These are phyloP conservation scores for Odontomyia ornata DNA, from an alignment of 2,888 invertebrate genomes.

Conservation along the genomic window DNA sequence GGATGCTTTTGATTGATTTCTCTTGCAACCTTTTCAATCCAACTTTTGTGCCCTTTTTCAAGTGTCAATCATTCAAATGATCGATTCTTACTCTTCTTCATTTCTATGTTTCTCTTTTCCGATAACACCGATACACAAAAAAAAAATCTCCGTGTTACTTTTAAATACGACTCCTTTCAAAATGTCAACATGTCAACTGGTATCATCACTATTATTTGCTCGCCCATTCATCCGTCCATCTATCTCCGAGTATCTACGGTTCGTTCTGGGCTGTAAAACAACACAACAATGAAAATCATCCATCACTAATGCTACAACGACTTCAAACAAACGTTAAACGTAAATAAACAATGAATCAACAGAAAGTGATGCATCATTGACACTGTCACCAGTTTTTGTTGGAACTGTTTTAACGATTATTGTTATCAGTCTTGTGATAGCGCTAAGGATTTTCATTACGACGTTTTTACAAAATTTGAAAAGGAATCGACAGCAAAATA, in stretches of 20 bases:
- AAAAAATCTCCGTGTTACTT: neutral
- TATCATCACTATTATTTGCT: neutral
- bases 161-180: neutral
- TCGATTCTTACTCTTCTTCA: slow-evolving; percentile 9
- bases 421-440: slow-evolving; percentile 63
- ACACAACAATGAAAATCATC: neutral
- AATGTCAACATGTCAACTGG: neutral
- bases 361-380: slow-evolving; percentile 62
- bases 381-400: slow-evolving; percentile 63
- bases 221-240: too few species aligned
- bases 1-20: slow-evolving; percentile 8
- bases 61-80: neutral
- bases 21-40: neutral
- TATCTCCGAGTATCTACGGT: too few species aligned
- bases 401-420: slow-evolving; percentile 63
- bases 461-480: slow-evolving; percentile 63
- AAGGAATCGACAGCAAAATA: slow-evolving; percentile 62
- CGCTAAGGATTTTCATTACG: slow-evolving; percentile 62
- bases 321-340: slow-evolving; percentile 50
- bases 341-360: slow-evolving; percentile 58
- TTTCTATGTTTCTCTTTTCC: neutral
- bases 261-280: neutral
- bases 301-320: neutral
- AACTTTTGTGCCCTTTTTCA: neutral
- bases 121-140: too few species aligned